These are phyloP conservation scores for Aptenodytes forsteri DNA, from an alignment of 2,113 vertebrate genomes.

Conservation along the genomic window DNA sequence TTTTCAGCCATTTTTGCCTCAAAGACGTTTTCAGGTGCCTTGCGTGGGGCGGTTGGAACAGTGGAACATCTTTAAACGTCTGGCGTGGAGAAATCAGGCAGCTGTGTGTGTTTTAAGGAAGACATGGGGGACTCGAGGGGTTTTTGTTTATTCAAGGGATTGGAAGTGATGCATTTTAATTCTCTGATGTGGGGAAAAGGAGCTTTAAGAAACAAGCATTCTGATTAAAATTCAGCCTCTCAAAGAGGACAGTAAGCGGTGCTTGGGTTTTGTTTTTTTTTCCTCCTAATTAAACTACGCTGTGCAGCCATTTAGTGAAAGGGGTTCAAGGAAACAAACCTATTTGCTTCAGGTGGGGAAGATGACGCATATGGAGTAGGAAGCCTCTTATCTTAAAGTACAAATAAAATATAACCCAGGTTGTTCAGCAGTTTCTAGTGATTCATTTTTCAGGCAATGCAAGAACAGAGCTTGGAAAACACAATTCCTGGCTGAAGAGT, in stretches of 20 bases:
- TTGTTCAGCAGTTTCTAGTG: background rate
- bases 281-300: background rate
- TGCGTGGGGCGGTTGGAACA: background rate
- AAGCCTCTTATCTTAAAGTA: background rate
- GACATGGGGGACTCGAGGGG: background rate
- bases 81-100: background rate
- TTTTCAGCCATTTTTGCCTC: constrained; percentile 7
- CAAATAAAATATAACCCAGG: background rate
- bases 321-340: background rate
- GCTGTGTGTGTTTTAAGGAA: background rate
- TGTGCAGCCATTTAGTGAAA: background rate
- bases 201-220: background rate
- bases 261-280: background rate
- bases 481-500: background rate
- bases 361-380: background rate
- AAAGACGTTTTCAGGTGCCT: background rate
- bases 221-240: background rate
- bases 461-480: background rate
- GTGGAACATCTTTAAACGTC: background rate
- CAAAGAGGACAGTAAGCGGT: background rate
- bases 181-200: background rate
- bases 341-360: background rate
- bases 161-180: background rate
- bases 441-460: background rate
- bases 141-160: background rate